Conservation (phyloP, 2,113 vertebrate species). For the Proteles cristata region DNA sequence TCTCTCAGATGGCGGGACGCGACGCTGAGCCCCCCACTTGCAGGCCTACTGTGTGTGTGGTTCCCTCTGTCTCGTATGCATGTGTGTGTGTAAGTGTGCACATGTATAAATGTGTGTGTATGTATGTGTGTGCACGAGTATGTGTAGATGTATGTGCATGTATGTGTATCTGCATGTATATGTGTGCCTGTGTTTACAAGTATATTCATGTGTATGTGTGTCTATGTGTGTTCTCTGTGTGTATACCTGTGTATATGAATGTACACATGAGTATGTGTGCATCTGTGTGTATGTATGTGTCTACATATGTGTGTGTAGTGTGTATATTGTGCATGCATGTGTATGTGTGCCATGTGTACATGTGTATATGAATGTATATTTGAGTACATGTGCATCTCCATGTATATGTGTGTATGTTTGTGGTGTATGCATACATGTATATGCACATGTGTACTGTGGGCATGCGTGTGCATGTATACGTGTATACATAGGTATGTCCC, state of each 20-base stretch:
- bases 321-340: neutral
- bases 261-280: neutral
- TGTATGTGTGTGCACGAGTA: too few relatives aligned
- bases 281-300: neutral
- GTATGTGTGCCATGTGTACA: too few relatives aligned
- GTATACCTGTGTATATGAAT: neutral
- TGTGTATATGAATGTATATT: neutral
- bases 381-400: rapidly evolving
- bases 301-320: neutral
- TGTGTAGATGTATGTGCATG: neutral
- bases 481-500: neutral
- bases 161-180: too few relatives aligned
- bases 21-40: neutral
- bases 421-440: too few relatives aligned
- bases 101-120: neutral
- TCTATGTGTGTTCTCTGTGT: neutral
- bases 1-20: neutral
- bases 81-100: neutral
- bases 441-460: too few relatives aligned
- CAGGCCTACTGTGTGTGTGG: neutral
- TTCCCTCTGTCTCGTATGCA: neutral
- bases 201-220: neutral
- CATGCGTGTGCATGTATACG: rapidly evolving
- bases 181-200: neutral
- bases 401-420: too few relatives aligned